These are phyloP conservation scores for Caerostris darwini DNA, from an alignment of 1,140 invertebrate species.

Conservation along the genomic window DNA sequence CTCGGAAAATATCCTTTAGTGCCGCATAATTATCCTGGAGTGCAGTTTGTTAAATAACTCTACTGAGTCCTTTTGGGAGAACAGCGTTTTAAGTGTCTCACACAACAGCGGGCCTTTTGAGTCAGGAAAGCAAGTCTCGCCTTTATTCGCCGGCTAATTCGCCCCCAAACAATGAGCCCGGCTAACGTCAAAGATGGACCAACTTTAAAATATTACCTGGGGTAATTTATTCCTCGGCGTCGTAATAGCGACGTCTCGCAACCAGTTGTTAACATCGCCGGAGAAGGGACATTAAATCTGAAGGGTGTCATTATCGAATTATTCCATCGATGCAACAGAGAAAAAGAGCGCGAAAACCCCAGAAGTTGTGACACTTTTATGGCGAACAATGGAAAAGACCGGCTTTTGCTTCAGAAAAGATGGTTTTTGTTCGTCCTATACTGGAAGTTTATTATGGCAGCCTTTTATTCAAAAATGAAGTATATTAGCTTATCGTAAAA, in stretches of 20 bases:
- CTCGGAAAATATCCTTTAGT: no score
- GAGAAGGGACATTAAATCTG: not conserved
- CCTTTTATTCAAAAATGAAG: no score
- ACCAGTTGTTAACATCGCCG: not conserved
- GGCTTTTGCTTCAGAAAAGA: no score
- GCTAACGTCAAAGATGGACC: not conserved
- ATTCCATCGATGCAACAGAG: not conserved
- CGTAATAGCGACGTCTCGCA: not conserved
- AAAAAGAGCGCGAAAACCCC: not conserved
- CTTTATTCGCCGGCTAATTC: not conserved
- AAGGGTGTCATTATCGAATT: constrained; percentile 12
- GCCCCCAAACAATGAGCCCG: not conserved
- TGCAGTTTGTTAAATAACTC: no score
- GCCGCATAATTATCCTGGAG: no score
- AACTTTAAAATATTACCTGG: not conserved
- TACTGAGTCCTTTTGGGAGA: not conserved
- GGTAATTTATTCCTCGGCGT: not conserved
- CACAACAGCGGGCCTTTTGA: no score
- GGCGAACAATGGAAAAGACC: no score
- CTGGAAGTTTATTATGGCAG: no score
- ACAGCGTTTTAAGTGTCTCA: no score
- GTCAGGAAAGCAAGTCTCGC: not conserved
- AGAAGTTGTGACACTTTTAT: no score
- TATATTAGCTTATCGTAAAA: no score
- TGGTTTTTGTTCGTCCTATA: no score